Base-by-base conservation (phyloP, 2,113 vertebrate genomes). In the Serilophus lunatus region DNA sequence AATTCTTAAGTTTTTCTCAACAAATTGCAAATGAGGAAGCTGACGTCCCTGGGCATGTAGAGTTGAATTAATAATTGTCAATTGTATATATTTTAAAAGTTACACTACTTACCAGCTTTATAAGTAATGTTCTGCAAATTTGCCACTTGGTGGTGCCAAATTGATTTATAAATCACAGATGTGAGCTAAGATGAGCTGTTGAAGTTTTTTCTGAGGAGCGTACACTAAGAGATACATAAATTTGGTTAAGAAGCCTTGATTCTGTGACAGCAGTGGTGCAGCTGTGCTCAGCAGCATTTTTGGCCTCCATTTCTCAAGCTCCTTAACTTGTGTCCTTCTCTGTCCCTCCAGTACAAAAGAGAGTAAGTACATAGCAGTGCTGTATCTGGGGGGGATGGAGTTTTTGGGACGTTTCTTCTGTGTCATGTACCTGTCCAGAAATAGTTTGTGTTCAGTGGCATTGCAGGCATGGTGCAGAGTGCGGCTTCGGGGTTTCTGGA, bases 91-190 rank as follows among this genome's bases (percentile, higher is more conserved):
- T 75, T 36, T 51, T 6, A n/a, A 14, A 66, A 14, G 23, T 35
- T n/a, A 0, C 0, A 1, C 16, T 50, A 4, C 15, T 71, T 8
- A 4, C 12, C 36, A 26, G 26, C 12, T 85, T 57, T 1, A n/a
- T 50, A 91, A 47, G 38, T 50, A 63, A 8, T 56, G 47, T 90
- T 96, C 82, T 92, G 50, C 82, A 44, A 5, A 44, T 81, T 74
- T 93, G 71, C 93, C 95, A 83, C 94, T 93, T 92, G 96, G 93
- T 96, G 94, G 95, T 94, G 96, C 94, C 82, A 94, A 24, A 74
- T 29, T 18, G 82, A 87, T 88, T 90, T 66, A 29, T 61, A 91
- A 90, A 54, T 74, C 59, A 23, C 65, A 40, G 59, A 11, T 16
- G n/a, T 12, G 29, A 68, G 36, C 36, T 26, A 5, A 75, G 56